These are phyloP conservation scores for Trichoplusia ni DNA, from an alignment of 1,140 invertebrate genomes.

Conservation along the genomic window DNA sequence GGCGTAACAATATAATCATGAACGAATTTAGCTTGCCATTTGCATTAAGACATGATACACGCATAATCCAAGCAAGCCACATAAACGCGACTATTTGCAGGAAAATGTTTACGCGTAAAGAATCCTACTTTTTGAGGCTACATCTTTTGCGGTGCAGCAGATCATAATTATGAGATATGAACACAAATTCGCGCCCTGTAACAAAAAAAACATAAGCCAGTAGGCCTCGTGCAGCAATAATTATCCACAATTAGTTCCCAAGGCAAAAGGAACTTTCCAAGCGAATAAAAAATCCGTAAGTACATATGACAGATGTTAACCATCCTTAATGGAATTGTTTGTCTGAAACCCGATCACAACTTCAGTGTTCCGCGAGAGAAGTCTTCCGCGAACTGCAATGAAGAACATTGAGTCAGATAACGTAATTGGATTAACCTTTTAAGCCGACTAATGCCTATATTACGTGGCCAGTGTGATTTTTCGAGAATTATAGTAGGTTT, in stretches of 20 bases:
- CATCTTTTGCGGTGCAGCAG: too few relatives aligned
- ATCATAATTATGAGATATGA: neutral
- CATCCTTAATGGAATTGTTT: slow-evolving; percentile 32
- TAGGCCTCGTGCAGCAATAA: neutral
- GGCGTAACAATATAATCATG: too few relatives aligned
- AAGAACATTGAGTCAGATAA: slow-evolving; percentile 57
- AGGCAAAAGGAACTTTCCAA: neutral
- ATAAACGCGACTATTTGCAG: too few relatives aligned
- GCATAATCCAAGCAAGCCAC: too few relatives aligned
- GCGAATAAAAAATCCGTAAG: neutral
- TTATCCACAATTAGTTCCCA: neutral
- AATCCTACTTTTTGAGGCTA: too few relatives aligned
- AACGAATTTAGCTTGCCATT: too few relatives aligned
- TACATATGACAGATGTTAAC: neutral
- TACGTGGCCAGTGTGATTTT: slow-evolving; percentile 4
- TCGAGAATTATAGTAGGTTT: neutral
- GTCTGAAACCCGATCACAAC: slow-evolving; percentile 36
- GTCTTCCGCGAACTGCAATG: slow-evolving; percentile 57
- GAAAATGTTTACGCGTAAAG: too few relatives aligned
- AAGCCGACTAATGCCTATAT: slow-evolving; percentile 34
- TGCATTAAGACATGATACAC: too few relatives aligned
- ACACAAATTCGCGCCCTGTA: too few relatives aligned
- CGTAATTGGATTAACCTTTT: slow-evolving; percentile 60
- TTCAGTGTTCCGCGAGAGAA: slow-evolving; percentile 19
- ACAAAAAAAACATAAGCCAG: neutral